Percentiles rank a stretch among this genome's conserved stretches.
Evolutionary conservation across 1,140 invertebrate genomes (phyloP).

Genomic region (Uloborus diversus): DNA sequence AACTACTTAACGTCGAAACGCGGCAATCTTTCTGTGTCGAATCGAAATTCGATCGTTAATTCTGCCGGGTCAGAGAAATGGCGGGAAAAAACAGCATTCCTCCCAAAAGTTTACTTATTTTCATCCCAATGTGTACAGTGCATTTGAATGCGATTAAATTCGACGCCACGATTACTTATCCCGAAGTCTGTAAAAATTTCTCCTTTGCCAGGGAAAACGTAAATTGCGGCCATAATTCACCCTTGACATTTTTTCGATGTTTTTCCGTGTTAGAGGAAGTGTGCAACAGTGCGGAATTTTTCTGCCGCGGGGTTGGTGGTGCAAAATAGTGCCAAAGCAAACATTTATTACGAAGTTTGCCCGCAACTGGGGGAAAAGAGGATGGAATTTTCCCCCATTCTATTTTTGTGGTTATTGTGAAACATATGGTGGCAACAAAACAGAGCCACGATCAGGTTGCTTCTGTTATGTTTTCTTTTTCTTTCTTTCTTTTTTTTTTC

Average conservation of each 20-base stretch:
- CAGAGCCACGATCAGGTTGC: constrained; percentile 11
- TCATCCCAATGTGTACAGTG: no score
- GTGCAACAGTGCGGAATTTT: constrained; percentile 45
- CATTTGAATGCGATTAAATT: constrained; percentile 49
- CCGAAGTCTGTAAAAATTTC: constrained; percentile 42
- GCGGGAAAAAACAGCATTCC: background rate
- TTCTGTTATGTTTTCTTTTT: background rate
- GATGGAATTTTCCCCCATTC: background rate
- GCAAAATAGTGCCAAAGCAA: constrained; percentile 32
- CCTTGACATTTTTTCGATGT: constrained; percentile 52
- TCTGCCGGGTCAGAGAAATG: background rate
- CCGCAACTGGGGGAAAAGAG: no score
- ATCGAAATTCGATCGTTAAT: constrained; percentile 23
- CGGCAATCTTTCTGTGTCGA: no score
- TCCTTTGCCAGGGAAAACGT: constrained; percentile 7
- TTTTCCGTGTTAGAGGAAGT: background rate
- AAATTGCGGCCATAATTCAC: constrained; percentile 53
- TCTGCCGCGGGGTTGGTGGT: constrained; percentile 29
- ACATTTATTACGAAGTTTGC: constrained; percentile 42
- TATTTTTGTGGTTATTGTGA: constrained; percentile 33
- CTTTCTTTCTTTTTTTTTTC: background rate
- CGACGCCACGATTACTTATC: constrained; percentile 46
- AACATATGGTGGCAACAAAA: constrained; percentile 42
- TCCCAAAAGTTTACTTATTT: constrained; percentile 2
- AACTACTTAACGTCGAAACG: no score